Conservation (phyloP, 2,888 invertebrate species). For the Penaeus monodon region DNA sequence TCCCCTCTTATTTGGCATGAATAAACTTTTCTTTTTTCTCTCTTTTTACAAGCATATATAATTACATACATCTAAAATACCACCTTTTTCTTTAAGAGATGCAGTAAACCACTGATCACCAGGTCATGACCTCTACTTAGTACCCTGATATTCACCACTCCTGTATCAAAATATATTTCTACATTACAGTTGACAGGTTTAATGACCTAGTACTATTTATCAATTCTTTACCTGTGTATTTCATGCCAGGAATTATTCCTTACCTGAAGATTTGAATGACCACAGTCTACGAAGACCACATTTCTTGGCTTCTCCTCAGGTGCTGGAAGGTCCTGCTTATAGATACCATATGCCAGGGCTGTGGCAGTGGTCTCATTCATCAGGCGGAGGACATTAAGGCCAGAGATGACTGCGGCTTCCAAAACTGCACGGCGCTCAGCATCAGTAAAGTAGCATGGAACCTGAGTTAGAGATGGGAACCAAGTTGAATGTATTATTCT, state of each 20-base stretch:
- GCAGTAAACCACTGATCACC: too few species aligned
- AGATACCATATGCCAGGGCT: slow-evolving; percentile 96
- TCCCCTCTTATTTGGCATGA: too few species aligned
- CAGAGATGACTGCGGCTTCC: slow-evolving; percentile 92
- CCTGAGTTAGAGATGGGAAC: slow-evolving; percentile 68
- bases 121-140: too few species aligned
- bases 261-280: slow-evolving; percentile 89
- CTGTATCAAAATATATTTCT: too few species aligned
- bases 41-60: too few species aligned
- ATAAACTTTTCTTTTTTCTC: too few species aligned
- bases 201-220: too few species aligned
- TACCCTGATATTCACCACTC: too few species aligned
- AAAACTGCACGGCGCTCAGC: slow-evolving; percentile 90
- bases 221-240: too few species aligned
- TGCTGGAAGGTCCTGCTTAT: slow-evolving; percentile 94
- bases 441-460: slow-evolving; percentile 94
- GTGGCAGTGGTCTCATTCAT: slow-evolving; percentile 98
- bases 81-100: too few species aligned
- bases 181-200: too few species aligned
- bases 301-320: slow-evolving; percentile 89
- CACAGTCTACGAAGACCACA: slow-evolving; percentile 97
- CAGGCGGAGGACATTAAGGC: slow-evolving; percentile 91
- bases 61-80: too few species aligned
- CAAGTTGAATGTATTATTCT: neutral
- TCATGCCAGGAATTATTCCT: neutral